phyloP scores from a whole-genome alignment of 2,888 invertebrate species.

The Drosophila siamana region DNA sequence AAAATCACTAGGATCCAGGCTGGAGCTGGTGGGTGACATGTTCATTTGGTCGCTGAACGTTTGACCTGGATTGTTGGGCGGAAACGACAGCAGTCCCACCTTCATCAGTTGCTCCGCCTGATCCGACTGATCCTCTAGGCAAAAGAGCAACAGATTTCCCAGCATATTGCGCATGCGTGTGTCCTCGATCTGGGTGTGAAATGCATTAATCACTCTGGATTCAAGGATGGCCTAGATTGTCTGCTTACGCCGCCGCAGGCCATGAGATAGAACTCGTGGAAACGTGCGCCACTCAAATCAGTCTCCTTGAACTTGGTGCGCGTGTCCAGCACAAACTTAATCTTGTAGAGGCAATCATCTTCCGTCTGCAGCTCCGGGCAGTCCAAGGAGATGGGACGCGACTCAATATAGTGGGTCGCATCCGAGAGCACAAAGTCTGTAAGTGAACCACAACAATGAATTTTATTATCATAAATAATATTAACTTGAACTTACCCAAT shows the following conservation, averaged over 20 bases:
- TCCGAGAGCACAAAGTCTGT: neutral
- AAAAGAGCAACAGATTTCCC: slow-evolving; percentile 2
- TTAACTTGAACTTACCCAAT: neutral
- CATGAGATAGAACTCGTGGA: neutral
- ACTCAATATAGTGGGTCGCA: neutral
- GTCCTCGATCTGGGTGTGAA: slow-evolving; percentile 1
- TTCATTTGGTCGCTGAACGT: neutral
- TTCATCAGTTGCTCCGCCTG: neutral
- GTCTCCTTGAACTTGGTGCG: neutral
- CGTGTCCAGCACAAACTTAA: neutral
- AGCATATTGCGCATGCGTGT: slow-evolving; percentile 3
- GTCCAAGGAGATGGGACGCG: neutral
- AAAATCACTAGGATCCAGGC: neutral
- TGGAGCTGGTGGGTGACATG: neutral
- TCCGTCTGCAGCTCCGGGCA: neutral
- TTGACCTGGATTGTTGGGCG: neutral
- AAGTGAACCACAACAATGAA: neutral
- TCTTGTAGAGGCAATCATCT: neutral
- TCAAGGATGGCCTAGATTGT: too few species aligned
- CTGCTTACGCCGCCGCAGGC: slow-evolving; percentile 5
- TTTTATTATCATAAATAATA: too few species aligned
- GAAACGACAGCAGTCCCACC: neutral
- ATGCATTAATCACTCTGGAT: neutral
- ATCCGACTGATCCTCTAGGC: neutral
- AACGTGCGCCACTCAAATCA: neutral